Evolutionary conservation across 2,113 vertebrate species (phyloP), one percentile per base, ranked within the genome.

Genomic region (Oxygymnocypris stewartii): DNA sequence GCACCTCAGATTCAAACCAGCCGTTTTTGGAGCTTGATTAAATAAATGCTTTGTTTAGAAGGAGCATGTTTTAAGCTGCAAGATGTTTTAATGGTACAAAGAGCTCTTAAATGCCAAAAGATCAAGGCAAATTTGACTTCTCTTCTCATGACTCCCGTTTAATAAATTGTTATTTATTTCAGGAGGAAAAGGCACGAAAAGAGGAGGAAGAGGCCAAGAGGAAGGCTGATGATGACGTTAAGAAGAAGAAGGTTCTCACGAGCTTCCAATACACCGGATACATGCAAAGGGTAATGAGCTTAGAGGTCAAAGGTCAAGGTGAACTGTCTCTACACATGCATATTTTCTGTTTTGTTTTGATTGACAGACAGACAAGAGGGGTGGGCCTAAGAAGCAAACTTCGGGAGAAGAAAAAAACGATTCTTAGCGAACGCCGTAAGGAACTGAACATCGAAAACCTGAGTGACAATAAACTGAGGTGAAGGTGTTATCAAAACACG

Each of bases 361-460:
- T 40, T 59, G 49, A 85, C 86, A 97, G 96, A 96, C 94, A 12
- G 94, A 97, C 92, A 95, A 96, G 88, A 93, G 95, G 80, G 94
- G 93, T 6, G 97, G 96, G 9, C 20, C 86, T 2, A 99, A 96
- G 92, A 97, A 94, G 88, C 97, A 96, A 93, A 99, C 98, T n/a
- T n/a, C n/a, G 97, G 79, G 98, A 99, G 57, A 99, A 99, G 94
- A 99, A 99, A 92, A 97, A 94, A 92, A 97, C 96, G 90, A 96
- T 98, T 87, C 95, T 99, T 40, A 95, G 90, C 0, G 97, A 99
- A n/a, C 93, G 98, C 1, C 96, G 96, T 89, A 97, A 97, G 88
- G 96, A 96, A 65, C 87, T 99, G 67, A 95, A 94, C 87, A 92
- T 97, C 0, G 97, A 97, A 73, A 93, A 98, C 79, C 89, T 99